Conservation (phyloP, 1,140 invertebrate genomes). For the Drosophila sp. region DNA sequence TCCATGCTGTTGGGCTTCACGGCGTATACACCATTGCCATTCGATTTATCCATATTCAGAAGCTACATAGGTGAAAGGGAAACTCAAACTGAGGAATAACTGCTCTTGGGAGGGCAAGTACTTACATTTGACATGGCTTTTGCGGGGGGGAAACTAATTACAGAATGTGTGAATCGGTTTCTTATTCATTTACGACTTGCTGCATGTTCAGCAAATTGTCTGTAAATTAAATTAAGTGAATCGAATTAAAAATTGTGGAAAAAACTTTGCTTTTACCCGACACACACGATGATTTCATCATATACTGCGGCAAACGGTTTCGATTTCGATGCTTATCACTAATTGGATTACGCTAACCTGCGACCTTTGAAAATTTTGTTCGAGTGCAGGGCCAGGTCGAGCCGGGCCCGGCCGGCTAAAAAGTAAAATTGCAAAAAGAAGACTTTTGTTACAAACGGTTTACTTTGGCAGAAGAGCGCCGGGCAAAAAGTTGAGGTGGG, state of each 20-base stretch:
- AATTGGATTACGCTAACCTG: conserved; percentile 67
- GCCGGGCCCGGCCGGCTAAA: neutral
- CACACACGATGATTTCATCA: neutral
- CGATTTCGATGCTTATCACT: conserved; percentile 63
- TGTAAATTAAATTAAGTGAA: conserved; percentile 46
- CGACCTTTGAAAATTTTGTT: conserved; percentile 49
- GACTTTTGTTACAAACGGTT: conserved; percentile 33
- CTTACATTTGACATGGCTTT: conserved; percentile 66
- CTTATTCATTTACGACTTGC: conserved; percentile 29
- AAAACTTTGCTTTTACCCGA: neutral
- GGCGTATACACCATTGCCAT: conserved; percentile 79
- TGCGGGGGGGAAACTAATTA: neutral
- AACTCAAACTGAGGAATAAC: neutral
- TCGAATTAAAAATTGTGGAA: neutral
- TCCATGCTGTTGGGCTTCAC: conserved; percentile 51
- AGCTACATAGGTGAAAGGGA: conserved; percentile 36
- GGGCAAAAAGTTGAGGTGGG: conserved; percentile 24
- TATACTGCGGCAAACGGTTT: conserved; percentile 21
- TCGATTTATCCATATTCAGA: conserved; percentile 80
- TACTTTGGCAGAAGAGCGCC: neutral
- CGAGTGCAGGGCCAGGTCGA: conserved; percentile 13
- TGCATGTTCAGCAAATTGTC: conserved; percentile 59
- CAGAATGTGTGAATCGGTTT: conserved; percentile 7
- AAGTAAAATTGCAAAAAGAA: conserved; percentile 29
- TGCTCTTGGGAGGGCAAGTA: neutral